phyloP scores from a whole-genome alignment of 2,797 vertebrate species.

The Amniataba percoides region DNA sequence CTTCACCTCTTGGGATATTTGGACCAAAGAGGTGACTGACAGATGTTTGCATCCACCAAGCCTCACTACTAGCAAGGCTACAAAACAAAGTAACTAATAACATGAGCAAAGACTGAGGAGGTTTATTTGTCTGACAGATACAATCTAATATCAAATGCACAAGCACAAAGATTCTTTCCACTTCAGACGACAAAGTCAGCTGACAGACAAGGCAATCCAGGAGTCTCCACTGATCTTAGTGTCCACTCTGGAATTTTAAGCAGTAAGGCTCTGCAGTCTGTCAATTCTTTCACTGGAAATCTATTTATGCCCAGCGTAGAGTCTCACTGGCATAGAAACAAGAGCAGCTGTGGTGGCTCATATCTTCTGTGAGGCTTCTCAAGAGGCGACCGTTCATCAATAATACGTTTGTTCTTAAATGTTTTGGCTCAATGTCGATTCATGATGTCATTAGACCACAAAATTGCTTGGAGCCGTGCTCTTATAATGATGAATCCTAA shows the following conservation, averaged over 20 bases:
- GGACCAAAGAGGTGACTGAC: not conserved
- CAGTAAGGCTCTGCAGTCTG: constrained; percentile 21
- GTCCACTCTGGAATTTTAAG: constrained; percentile 48
- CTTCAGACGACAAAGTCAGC: not conserved
- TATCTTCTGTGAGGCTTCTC: not conserved
- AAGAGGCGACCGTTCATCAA: no score
- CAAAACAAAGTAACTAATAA: no score
- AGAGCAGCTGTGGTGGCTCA: constrained; percentile 25
- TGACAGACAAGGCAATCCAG: not conserved
- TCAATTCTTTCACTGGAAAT: constrained; percentile 33
- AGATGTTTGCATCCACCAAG: not conserved
- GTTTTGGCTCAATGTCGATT: no score
- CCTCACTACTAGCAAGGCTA: no score
- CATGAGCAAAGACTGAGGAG: not conserved
- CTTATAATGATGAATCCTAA: no score
- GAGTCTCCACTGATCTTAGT: constrained; percentile 23
- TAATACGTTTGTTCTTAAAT: no score
- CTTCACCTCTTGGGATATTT: not conserved
- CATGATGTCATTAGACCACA: no score
- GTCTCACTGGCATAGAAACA: constrained; percentile 28
- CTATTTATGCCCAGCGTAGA: constrained; percentile 33
- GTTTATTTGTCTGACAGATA: not conserved
- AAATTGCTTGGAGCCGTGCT: no score
- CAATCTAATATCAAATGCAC: constrained; percentile 7
- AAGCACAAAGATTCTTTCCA: no score